These are phyloP conservation scores for Zaprionus davidi DNA, from an alignment of 1,140 invertebrate genomes.

Conservation along the genomic window DNA sequence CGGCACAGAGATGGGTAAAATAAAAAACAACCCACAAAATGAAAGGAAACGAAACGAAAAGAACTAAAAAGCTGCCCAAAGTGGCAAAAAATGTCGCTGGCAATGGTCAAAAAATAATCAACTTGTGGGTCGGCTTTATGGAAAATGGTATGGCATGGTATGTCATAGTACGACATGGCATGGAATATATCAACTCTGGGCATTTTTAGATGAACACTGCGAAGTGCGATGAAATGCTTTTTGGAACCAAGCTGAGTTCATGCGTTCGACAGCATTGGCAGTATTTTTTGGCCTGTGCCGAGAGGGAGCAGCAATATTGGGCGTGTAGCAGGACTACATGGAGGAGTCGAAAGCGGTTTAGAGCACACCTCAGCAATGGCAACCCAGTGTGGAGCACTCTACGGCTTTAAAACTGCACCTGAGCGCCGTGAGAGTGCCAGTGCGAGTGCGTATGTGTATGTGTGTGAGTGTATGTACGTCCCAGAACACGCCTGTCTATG, in stretches of 20 bases:
- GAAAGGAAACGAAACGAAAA: conserved; percentile 23
- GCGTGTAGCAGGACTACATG: conserved; percentile 59
- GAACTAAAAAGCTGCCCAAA: conserved; percentile 44
- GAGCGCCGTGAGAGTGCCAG: conserved; percentile 1
- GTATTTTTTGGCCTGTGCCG: conserved; percentile 2
- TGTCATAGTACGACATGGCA: not conserved
- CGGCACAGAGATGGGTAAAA: not conserved
- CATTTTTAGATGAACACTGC: conserved; percentile 36
- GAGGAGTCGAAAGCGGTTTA: conserved; percentile 41
- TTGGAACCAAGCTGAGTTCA: not conserved
- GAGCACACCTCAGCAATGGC: conserved; percentile 18
- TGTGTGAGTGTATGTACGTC: conserved; percentile 1
- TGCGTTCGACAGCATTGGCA: conserved; percentile 11
- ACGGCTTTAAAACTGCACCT: conserved; percentile 51
- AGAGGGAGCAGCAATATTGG: conserved; percentile 48
- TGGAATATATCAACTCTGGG: conserved; percentile 27
- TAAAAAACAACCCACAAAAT: conserved; percentile 6
- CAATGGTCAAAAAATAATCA: conserved; percentile 65
- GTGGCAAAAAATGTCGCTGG: conserved; percentile 52
- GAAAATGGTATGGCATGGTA: conserved; percentile 8
- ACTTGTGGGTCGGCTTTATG: conserved; percentile 38
- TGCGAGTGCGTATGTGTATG: not conserved
- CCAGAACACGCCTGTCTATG: conserved; percentile 7
- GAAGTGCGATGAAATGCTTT: conserved; percentile 11
- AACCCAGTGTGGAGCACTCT: conserved; percentile 20